Percentiles rank a stretch among this genome's conserved stretches.
Conservation (phyloP, 2,888 invertebrate genomes). For the Pristionchus exspectatus region DNA sequence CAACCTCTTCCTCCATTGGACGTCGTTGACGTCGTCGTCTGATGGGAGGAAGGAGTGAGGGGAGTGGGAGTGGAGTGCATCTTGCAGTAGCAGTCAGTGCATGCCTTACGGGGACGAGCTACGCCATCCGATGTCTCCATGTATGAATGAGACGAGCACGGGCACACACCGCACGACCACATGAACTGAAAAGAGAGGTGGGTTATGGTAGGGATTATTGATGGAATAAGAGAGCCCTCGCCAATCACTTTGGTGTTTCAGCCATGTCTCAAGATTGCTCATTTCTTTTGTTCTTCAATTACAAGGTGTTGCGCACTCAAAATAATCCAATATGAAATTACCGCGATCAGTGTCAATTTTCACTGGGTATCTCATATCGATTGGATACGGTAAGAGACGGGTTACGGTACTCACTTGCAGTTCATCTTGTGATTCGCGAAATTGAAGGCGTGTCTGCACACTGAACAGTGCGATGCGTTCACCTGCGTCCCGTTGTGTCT, state of each 20-base stretch:
- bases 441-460: slow-evolving; percentile 58
- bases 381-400: background rate
- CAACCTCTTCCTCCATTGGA: background rate
- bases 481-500: slow-evolving; percentile 14
- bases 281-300: no score
- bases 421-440: slow-evolving; percentile 54
- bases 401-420: slow-evolving; percentile 61
- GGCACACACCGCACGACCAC: slow-evolving; percentile 64
- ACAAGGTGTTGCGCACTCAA: no score
- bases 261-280: no score
- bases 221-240: no score
- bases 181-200: slow-evolving; percentile 56
- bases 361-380: background rate
- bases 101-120: slow-evolving; percentile 60
- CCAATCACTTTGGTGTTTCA: no score
- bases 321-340: no score
- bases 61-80: slow-evolving; percentile 57
- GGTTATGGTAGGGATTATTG: background rate
- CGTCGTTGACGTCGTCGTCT: background rate
- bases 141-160: slow-evolving; percentile 58
- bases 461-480: slow-evolving; percentile 52
- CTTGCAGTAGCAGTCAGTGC: slow-evolving; percentile 62
- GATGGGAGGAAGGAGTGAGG: background rate
- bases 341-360: no score
- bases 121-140: slow-evolving; percentile 58